Percentiles rank a stretch among this genome's conserved stretches.
These are phyloP conservation scores for Lepidocyrtoides sp. DNA, from an alignment of 2,888 invertebrate genomes.

Conservation along the genomic window DNA sequence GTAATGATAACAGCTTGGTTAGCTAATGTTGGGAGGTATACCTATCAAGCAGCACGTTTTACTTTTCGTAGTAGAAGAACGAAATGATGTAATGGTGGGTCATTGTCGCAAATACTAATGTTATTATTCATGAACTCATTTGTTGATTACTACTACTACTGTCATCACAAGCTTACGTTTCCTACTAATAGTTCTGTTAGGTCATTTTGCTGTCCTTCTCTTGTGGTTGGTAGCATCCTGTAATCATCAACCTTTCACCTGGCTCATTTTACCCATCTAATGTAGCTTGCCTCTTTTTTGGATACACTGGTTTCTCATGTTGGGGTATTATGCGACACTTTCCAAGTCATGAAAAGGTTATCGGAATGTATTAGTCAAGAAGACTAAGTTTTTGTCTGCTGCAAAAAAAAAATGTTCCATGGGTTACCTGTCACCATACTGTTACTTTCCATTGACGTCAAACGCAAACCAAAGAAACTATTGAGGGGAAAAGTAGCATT, in stretches of 20 bases:
- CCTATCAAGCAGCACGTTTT: neutral
- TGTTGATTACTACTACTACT: slow-evolving; percentile 5
- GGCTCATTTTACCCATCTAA: neutral
- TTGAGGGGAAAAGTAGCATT: too few species aligned
- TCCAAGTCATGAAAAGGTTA: too few species aligned
- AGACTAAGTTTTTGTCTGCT: too few species aligned
- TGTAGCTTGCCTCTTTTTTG: too few species aligned
- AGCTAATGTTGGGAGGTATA: neutral
- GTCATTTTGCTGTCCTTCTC: neutral
- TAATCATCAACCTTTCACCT: neutral
- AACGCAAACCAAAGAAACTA: too few species aligned
- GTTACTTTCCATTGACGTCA: too few species aligned
- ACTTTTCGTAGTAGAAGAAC: neutral
- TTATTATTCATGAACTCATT: slow-evolving; percentile 27
- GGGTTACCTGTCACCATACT: too few species aligned
- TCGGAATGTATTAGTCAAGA: too few species aligned
- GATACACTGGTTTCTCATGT: too few species aligned
- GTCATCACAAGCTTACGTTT: neutral
- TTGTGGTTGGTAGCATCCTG: neutral
- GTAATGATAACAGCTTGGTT: neutral
- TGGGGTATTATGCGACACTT: too few species aligned
- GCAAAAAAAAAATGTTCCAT: too few species aligned
- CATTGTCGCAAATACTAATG: neutral
- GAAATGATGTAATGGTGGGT: neutral
- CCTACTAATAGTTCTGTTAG: neutral